Conservation (phyloP, 1,140 invertebrate genomes). For the Drosophila navojoa region DNA sequence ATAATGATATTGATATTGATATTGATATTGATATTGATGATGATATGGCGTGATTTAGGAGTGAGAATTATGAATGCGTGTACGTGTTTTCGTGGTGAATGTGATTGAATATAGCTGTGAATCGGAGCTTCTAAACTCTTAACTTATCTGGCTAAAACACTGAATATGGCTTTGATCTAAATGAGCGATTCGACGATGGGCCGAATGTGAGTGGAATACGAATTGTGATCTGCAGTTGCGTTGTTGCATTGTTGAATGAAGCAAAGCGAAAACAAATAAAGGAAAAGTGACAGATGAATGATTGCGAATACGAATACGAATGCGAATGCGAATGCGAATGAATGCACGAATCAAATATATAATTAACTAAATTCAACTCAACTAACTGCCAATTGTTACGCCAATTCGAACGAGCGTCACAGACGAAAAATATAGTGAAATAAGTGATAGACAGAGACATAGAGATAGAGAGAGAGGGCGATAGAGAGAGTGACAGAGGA, state of each 20-base stretch:
- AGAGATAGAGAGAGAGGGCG: slow-evolving; percentile 2
- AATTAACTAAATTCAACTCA: slow-evolving; percentile 56
- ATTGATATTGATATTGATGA: too few species aligned
- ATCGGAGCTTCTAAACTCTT: slow-evolving; percentile 27
- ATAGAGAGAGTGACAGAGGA: slow-evolving; percentile 14
- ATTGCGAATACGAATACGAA: slow-evolving; percentile 13
- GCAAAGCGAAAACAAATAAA: slow-evolving; percentile 48
- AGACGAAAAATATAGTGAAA: slow-evolving; percentile 21
- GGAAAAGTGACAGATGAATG: slow-evolving; percentile 38
- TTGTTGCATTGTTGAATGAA: slow-evolving; percentile 19
- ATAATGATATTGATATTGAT: too few species aligned
- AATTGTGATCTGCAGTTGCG: neutral
- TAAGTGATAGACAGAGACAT: slow-evolving; percentile 3
- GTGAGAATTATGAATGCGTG: slow-evolving; percentile 39
- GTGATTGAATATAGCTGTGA: slow-evolving; percentile 23
- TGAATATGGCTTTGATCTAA: slow-evolving; percentile 15
- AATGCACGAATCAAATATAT: slow-evolving; percentile 12
- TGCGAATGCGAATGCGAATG: slow-evolving; percentile 36
- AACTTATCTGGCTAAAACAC: slow-evolving; percentile 18
- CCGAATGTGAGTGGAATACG: slow-evolving; percentile 20
- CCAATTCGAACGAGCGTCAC: slow-evolving; percentile 52
- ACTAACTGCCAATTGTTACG: slow-evolving; percentile 69
- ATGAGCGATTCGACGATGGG: slow-evolving; percentile 32
- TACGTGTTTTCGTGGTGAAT: slow-evolving; percentile 37
- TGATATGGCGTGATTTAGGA: slow-evolving; percentile 23